Conservation (phyloP, 2,797 vertebrate genomes). For the Hippocampus kuda region DNA sequence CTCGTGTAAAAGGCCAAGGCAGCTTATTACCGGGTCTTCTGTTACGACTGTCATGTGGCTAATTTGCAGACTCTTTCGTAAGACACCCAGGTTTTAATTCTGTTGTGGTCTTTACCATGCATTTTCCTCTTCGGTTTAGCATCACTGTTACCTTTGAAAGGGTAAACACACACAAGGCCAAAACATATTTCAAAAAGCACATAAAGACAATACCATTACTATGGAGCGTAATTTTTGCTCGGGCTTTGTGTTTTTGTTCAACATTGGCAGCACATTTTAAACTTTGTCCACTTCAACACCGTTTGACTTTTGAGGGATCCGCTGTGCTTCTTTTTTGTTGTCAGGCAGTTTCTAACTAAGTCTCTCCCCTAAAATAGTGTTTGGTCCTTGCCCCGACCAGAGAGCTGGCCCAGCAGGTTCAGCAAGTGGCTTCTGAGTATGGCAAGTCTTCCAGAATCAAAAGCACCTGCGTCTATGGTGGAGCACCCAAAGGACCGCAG, state of each 20-base stretch:
- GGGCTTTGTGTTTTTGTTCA: background rate
- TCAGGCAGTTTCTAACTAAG: background rate
- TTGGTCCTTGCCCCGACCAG: constrained; percentile 92
- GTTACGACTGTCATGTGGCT: background rate
- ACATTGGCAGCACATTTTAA: background rate
- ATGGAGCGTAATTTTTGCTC: background rate
- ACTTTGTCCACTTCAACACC: background rate
- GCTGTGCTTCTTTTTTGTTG: background rate
- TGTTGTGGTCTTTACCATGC: background rate
- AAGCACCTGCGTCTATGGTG: constrained; percentile 95
- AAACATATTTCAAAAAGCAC: background rate
- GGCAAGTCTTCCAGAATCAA: constrained; percentile 92
- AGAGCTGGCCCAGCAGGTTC: constrained; percentile 95
- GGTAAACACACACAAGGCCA: background rate
- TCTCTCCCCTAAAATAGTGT: constrained; percentile 64
- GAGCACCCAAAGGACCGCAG: constrained; percentile 84
- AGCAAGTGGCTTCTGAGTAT: constrained; percentile 90
- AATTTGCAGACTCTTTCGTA: background rate
- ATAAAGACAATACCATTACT: background rate
- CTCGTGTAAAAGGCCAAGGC: background rate
- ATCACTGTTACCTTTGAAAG: background rate
- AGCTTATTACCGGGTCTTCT: background rate
- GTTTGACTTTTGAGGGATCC: background rate
- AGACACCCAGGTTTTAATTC: background rate
- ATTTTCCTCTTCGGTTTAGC: background rate